Conservation (phyloP, 2,797 vertebrate species). For the Huso huso region DNA sequence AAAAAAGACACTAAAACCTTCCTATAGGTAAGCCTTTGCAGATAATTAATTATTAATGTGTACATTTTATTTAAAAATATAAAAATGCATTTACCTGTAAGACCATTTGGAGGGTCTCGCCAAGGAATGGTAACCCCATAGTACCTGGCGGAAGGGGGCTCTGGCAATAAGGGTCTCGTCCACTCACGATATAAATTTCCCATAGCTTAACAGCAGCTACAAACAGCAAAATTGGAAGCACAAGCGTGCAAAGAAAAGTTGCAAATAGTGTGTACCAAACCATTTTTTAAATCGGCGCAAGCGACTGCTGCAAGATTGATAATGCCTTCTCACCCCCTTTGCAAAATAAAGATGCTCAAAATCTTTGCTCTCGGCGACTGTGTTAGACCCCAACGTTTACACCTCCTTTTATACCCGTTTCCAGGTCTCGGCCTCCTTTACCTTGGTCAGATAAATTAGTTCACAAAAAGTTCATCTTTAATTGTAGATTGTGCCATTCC, state of each 20-base stretch:
- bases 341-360: slow-evolving; percentile 14
- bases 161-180: slow-evolving; percentile 69
- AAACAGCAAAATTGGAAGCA: slow-evolving; percentile 79
- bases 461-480: slow-evolving; percentile 99
- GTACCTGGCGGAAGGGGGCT: slow-evolving; percentile 85
- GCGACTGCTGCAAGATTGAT: too few species aligned
- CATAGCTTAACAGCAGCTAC: slow-evolving; percentile 80
- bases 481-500: slow-evolving; percentile 69
- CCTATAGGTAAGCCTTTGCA: too few species aligned
- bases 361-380: slow-evolving; percentile 26
- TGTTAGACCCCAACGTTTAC: slow-evolving; percentile 19
- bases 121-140: slow-evolving; percentile 94
- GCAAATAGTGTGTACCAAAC: slow-evolving; percentile 71
- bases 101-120: slow-evolving; percentile 91
- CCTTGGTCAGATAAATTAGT: slow-evolving; percentile 95
- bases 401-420: slow-evolving; percentile 69
- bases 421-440: slow-evolving; percentile 55
- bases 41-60: too few species aligned
- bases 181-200: slow-evolving; percentile 73
- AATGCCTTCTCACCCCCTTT: too few species aligned
- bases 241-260: slow-evolving; percentile 76
- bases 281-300: slow-evolving; percentile 47
- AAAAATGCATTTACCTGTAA: slow-evolving; percentile 69
- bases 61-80: too few species aligned
- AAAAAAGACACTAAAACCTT: background rate